A percentile compares a stretch with the other conserved stretches of the same genome.
These are phyloP conservation scores for Papilio protenor DNA, from an alignment of 2,888 invertebrate genomes.

Conservation along the genomic window DNA sequence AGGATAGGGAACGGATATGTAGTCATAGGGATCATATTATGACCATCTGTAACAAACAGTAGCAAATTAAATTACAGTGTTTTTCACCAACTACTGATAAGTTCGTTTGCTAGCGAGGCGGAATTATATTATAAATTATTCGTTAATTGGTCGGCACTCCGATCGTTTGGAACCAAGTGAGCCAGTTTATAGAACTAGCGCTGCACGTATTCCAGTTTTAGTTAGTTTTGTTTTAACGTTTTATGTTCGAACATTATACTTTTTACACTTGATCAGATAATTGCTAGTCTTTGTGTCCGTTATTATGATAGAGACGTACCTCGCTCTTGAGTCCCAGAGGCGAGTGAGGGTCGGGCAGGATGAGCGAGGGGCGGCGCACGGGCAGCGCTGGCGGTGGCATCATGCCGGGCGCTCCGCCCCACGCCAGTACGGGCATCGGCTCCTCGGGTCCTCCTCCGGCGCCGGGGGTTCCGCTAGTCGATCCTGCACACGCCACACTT, in stretches of 20 bases:
- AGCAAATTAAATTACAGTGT: background rate
- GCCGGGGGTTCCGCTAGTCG: background rate
- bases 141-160: background rate
- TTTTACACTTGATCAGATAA: constrained; percentile 2
- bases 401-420: constrained; percentile 84
- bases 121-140: background rate
- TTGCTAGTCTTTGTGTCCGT: background rate
- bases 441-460: constrained; percentile 61
- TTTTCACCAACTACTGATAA: background rate
- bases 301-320: constrained; percentile 52
- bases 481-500: constrained; percentile 29
- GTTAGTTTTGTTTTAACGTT: background rate
- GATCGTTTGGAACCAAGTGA: background rate
- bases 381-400: constrained; percentile 89
- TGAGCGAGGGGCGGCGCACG: constrained; percentile 86
- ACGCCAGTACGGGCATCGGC: constrained; percentile 69
- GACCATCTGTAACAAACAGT: background rate
- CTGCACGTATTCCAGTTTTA: background rate
- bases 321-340: constrained; percentile 85
- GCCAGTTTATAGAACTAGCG: background rate
- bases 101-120: constrained; percentile 3
- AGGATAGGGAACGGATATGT: background rate
- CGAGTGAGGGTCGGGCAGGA: constrained; percentile 83
- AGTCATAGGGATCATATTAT: background rate
- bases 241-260: background rate